phyloP scores from a whole-genome alignment of 1,140 invertebrate species.

The Ostrea edulis region DNA sequence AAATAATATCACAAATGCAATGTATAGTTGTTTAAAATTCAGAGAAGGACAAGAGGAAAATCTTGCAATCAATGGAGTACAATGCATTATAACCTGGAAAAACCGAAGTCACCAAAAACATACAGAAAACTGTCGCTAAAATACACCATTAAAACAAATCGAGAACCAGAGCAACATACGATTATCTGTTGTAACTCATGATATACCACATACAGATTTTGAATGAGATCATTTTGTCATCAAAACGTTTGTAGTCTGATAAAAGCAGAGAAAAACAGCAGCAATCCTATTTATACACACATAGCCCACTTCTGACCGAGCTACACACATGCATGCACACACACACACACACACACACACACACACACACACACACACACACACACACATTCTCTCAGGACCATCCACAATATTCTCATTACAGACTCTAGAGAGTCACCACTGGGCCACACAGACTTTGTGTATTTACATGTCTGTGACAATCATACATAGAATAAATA shows the following conservation, averaged over 20 bases:
- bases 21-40: no score
- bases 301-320: neutral
- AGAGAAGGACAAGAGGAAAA: no score
- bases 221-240: conserved; percentile 16
- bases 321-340: neutral
- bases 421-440: neutral
- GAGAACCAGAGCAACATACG: neutral
- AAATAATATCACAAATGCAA: no score
- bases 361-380: neutral
- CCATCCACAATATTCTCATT: neutral
- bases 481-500: conserved; percentile 34
- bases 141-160: neutral
- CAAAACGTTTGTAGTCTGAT: conserved; percentile 4
- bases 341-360: neutral
- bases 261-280: conserved; percentile 32
- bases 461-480: neutral
- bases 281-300: conserved; percentile 2
- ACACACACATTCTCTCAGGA: neutral
- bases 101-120: neutral
- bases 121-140: neutral
- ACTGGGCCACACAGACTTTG: neutral
- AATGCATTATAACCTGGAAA: neutral
- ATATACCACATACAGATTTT: neutral
- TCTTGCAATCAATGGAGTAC: neutral
- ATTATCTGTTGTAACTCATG: neutral